Conservation (phyloP, 2,888 invertebrate genomes). For the Macaria notata region DNA sequence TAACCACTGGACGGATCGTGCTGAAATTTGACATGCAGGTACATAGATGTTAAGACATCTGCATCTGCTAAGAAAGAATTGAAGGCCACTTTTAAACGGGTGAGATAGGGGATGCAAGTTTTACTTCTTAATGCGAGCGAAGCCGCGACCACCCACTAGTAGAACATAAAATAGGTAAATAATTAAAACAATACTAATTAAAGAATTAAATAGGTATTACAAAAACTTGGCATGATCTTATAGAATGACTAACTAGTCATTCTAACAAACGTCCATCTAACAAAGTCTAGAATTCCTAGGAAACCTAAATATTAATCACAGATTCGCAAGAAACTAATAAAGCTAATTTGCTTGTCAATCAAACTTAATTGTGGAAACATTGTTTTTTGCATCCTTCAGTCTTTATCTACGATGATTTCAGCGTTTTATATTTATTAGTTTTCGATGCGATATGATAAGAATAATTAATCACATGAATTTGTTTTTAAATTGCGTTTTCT, state of each 20-base stretch:
- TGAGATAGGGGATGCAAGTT: too few species aligned
- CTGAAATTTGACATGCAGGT: too few species aligned
- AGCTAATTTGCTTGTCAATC: slow-evolving; percentile 23
- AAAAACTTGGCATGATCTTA: too few species aligned
- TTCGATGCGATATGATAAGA: slow-evolving; percentile 31
- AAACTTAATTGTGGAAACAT: slow-evolving; percentile 6
- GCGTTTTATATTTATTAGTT: slow-evolving; percentile 27
- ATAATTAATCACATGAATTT: slow-evolving; percentile 40
- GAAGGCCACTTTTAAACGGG: too few species aligned
- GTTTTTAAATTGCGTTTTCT: slow-evolving; percentile 34
- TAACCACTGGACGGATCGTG: too few species aligned
- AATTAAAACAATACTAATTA: too few species aligned
- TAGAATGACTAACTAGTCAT: not conserved
- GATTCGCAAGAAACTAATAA: slow-evolving; percentile 6
- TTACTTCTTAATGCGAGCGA: too few species aligned
- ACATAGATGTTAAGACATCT: too few species aligned
- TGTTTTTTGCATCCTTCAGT: slow-evolving; percentile 4
- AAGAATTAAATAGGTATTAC: too few species aligned
- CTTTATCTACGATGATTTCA: slow-evolving; percentile 34
- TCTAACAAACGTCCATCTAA: slow-evolving; percentile 10
- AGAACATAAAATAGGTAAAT: too few species aligned
- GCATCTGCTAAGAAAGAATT: too few species aligned
- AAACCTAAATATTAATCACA: slow-evolving; percentile 19
- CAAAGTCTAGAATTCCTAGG: slow-evolving; percentile 12
- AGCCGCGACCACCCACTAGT: too few species aligned